phyloP scores from a whole-genome alignment of 2,797 vertebrate species.

The Fringilla coelebs region DNA sequence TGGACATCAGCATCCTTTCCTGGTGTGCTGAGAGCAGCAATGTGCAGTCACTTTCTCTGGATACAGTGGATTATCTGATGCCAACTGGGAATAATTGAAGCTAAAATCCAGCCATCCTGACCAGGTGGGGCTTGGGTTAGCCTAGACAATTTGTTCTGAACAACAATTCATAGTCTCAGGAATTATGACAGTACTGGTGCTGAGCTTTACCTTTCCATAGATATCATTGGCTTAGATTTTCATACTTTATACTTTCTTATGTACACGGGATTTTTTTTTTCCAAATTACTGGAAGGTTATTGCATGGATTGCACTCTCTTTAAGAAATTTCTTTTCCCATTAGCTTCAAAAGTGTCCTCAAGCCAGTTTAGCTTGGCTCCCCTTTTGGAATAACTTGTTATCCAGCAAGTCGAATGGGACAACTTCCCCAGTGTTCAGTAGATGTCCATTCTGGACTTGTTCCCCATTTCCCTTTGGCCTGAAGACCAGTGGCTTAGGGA shows the following conservation, averaged over 20 bases:
- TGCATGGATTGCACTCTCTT: accelerated
- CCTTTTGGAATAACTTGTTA: neutral
- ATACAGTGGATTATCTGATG: accelerated
- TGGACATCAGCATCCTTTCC: too few relatives aligned
- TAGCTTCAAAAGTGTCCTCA: neutral
- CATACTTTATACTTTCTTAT: neutral
- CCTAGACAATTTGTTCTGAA: neutral
- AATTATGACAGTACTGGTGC: neutral
- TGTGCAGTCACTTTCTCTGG: neutral
- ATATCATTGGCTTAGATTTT: neutral
- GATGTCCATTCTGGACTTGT: accelerated
- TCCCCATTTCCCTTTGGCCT: neutral
- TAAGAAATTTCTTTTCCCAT: too few relatives aligned
- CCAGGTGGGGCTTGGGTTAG: neutral
- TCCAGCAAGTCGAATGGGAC: neutral
- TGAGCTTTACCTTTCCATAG: neutral
- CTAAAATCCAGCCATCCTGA: neutral
- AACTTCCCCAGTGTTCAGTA: neutral
- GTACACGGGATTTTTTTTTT: neutral
- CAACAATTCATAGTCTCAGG: neutral
- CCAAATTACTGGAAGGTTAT: neutral
- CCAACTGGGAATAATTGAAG: neutral
- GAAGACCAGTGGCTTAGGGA: neutral
- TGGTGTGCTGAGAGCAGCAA: accelerated
- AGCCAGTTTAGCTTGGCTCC: neutral